These are phyloP conservation scores for Cephus spinipes DNA, from an alignment of 2,888 invertebrate genomes.

Conservation along the genomic window DNA sequence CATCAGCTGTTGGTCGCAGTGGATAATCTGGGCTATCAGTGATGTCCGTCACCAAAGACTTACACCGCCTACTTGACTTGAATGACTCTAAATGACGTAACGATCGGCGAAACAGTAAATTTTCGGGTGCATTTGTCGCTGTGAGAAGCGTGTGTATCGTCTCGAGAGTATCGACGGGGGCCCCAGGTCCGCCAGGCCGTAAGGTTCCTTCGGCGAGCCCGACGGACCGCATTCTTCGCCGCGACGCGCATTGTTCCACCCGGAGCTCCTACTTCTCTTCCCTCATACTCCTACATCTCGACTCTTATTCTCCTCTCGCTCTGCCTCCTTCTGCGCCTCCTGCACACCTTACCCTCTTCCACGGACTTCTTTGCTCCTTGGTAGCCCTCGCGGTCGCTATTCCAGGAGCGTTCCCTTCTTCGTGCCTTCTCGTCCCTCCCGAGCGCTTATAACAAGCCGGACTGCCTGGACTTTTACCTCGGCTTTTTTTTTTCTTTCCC, in stretches of 20 bases:
- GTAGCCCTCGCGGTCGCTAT: background rate
- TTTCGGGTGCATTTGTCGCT: conserved; percentile 57
- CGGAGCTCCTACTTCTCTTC: conserved; percentile 26
- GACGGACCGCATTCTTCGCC: conserved; percentile 66
- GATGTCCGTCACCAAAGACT: background rate
- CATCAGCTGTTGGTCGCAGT: background rate
- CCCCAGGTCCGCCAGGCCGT: background rate
- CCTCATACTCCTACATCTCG: conserved; percentile 33
- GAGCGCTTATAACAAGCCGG: conserved; percentile 57
- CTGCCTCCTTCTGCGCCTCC: conserved; percentile 17
- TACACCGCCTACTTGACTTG: background rate
- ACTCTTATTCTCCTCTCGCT: conserved; percentile 11
- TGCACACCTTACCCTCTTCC: conserved; percentile 18
- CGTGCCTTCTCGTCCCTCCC: conserved; percentile 15
- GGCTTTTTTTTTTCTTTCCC: conserved; percentile 14
- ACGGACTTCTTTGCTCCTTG: background rate
- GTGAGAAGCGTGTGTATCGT: conserved; percentile 5
- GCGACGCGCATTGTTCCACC: conserved; percentile 64
- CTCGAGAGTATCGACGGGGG: conserved; percentile 7
- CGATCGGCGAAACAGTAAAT: conserved; percentile 52
- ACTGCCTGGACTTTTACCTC: conserved; percentile 39
- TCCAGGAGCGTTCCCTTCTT: background rate
- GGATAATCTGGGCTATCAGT: background rate
- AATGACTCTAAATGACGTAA: conserved; percentile 39
- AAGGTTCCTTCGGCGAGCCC: conserved; percentile 46